Conservation (phyloP, 2,888 invertebrate genomes). For the Nowickia ferox region DNA sequence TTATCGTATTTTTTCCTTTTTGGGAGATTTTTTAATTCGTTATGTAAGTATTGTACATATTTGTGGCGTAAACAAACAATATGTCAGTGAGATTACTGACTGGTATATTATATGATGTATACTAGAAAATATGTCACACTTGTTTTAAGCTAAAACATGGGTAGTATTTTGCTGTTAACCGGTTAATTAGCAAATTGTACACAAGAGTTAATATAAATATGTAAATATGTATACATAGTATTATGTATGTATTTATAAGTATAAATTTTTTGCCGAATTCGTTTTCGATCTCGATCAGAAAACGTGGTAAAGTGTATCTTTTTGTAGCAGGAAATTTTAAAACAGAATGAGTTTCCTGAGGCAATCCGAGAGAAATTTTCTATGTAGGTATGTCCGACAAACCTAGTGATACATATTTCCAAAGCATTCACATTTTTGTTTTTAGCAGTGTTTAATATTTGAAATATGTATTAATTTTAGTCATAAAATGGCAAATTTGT, state of each 20-base stretch:
- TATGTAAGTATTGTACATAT: background rate
- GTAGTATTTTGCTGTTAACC: background rate
- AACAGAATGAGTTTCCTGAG: too few species aligned
- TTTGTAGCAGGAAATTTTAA: too few species aligned
- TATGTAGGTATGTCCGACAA: too few species aligned
- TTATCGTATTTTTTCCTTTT: background rate
- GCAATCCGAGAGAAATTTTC: too few species aligned
- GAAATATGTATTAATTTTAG: too few species aligned
- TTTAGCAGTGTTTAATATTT: too few species aligned
- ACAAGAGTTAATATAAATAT: background rate
- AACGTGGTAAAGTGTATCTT: too few species aligned
- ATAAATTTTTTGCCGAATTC: background rate
- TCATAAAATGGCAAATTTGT: too few species aligned
- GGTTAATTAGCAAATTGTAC: constrained; percentile 5
- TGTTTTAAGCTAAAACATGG: constrained; percentile 2
- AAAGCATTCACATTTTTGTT: too few species aligned
- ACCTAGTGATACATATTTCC: too few species aligned
- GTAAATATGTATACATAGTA: background rate
- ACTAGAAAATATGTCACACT: constrained; percentile 32
- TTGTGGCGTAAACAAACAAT: background rate
- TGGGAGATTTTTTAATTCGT: background rate
- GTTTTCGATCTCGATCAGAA: background rate
- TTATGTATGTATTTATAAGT: too few species aligned
- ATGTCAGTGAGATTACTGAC: background rate
- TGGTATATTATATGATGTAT: background rate